A percentile compares a stretch with the other conserved stretches of the same genome.
phyloP scores from a whole-genome alignment of 1,140 invertebrate species.

The Macrosteles quadrilineatus region DNA sequence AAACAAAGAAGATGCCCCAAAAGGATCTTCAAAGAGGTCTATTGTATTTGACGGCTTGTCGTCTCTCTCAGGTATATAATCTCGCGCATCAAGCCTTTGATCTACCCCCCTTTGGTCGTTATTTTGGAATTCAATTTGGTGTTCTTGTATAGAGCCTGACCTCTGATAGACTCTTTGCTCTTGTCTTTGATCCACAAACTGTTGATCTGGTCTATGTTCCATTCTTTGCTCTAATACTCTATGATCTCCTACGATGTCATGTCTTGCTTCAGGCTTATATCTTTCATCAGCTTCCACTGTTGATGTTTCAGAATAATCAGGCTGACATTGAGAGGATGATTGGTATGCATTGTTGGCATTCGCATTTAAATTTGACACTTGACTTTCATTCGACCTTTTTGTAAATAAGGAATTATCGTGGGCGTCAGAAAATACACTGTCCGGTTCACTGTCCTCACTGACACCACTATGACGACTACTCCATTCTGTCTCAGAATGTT shows the following conservation, averaged over 20 bases:
- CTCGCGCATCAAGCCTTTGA: too few species aligned
- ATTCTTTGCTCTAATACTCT: constrained; percentile 49
- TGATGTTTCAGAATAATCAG: constrained; percentile 32
- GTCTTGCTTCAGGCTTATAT: not conserved
- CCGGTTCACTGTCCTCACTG: constrained; percentile 64
- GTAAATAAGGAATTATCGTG: constrained; percentile 36
- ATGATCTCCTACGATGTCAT: constrained; percentile 22
- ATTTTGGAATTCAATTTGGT: too few species aligned
- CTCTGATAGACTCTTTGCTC: constrained; percentile 30
- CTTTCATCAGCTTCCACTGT: constrained; percentile 8
- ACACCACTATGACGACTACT: constrained; percentile 60
- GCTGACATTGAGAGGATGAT: constrained; percentile 48
- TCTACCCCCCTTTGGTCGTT: too few species aligned
- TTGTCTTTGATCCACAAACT: constrained; percentile 38
- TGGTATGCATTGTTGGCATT: not conserved
- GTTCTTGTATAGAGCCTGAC: too few species aligned
- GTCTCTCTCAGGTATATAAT: too few species aligned
- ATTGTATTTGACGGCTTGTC: too few species aligned
- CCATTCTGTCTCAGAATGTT: constrained; percentile 78
- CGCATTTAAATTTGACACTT: not conserved
- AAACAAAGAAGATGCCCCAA: constrained; percentile 63
- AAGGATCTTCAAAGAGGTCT: constrained; percentile 50
- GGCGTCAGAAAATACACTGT: constrained; percentile 67
- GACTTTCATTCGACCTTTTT: not conserved
- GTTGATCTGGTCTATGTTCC: constrained; percentile 40